These are phyloP conservation scores for Ridgeia piscesae DNA, from an alignment of 1,140 invertebrate species.

Conservation along the genomic window DNA sequence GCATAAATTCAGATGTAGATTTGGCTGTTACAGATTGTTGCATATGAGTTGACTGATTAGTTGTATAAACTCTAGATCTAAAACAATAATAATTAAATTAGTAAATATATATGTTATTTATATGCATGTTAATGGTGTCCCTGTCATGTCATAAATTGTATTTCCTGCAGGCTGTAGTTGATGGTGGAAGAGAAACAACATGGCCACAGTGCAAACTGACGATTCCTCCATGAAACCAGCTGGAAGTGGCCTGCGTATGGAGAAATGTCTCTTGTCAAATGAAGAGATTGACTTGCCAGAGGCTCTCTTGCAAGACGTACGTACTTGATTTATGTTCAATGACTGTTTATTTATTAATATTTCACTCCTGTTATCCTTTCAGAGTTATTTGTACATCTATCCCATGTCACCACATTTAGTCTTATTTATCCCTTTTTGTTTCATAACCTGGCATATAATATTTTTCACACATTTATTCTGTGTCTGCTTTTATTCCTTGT, in stretches of 20 bases:
- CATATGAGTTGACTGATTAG: no score
- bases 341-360: background rate
- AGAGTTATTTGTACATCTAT: background rate
- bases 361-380: background rate
- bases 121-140: background rate
- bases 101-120: no score
- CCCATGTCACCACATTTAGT: no score
- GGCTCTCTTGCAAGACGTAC: conserved; percentile 44
- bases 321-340: background rate
- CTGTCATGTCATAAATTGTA: background rate
- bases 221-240: background rate
- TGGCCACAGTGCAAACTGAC: background rate
- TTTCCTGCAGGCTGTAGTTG: background rate
- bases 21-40: no score
- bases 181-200: background rate
- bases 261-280: conserved; percentile 46
- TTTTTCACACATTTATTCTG: no score
- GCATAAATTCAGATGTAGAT: no score
- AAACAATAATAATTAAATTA: no score
- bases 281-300: conserved; percentile 44
- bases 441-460: no score
- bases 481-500: no score
- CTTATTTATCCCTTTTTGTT: no score
- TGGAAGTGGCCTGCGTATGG: conserved; percentile 25
- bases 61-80: no score